Conservation (phyloP, 2,888 invertebrate genomes). For the Tetramorium bicarinatum region DNA sequence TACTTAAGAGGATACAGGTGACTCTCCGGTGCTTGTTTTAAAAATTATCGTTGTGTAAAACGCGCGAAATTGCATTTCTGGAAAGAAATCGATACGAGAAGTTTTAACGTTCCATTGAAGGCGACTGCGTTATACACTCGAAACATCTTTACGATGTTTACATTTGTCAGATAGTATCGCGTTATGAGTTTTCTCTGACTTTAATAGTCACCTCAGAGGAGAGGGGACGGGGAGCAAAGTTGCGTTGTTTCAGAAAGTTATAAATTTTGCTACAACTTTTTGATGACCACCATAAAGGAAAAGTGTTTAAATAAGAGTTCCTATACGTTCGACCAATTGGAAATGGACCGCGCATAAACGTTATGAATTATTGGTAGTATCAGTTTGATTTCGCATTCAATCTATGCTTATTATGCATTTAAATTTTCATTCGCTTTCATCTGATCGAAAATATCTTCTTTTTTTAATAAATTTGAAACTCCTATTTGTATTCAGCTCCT, state of each 20-base stretch:
- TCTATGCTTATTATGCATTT: not conserved
- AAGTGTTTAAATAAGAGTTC: slow-evolving; percentile 34
- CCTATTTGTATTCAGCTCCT: not conserved
- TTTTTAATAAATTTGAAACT: not conserved
- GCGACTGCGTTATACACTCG: slow-evolving; percentile 14
- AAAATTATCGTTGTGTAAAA: not conserved
- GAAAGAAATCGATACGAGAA: slow-evolving; percentile 11
- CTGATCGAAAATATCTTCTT: not conserved
- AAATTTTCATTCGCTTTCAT: not conserved
- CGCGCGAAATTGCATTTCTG: not conserved
- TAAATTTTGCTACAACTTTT: slow-evolving; percentile 49
- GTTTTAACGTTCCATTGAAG: slow-evolving; percentile 7
- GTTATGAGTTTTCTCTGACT: slow-evolving; percentile 32
- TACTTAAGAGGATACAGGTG: slow-evolving; percentile 37
- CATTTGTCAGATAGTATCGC: slow-evolving; percentile 35
- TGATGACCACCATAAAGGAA: slow-evolving; percentile 25
- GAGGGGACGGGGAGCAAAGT: slow-evolving; percentile 15
- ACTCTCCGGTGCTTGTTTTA: slow-evolving; percentile 14
- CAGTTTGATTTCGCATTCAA: not conserved
- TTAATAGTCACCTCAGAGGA: slow-evolving; percentile 10
- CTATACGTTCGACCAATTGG: slow-evolving; percentile 29
- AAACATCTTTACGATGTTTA: slow-evolving; percentile 31
- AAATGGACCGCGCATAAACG: not conserved
- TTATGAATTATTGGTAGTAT: not conserved
- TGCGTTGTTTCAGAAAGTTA: slow-evolving; percentile 34